Evolutionary conservation across 2,888 invertebrate species (phyloP), one percentile per base, ranked within the genome.

Genomic region (Drosophila heteroneura): DNA sequence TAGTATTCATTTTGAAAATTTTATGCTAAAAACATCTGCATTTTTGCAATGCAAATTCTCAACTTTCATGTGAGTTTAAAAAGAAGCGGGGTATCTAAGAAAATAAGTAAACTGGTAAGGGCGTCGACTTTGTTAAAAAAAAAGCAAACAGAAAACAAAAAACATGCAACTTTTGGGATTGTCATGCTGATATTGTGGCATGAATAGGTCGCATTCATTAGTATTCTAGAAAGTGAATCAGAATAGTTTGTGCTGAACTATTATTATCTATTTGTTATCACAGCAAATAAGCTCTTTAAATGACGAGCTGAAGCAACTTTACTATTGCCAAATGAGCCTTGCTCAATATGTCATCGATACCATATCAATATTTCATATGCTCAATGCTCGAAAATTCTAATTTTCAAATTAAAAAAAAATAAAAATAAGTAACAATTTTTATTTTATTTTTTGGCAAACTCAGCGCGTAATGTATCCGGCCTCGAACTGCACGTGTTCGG

Each of bases 401-500:
- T 47, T 30, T 19, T 37, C 2, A 52, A 32, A 64, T 30, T 59
- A 30, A 54, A 30, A 59, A 53, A 66, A 56, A 59, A n/a, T 2
- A n/a, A 22, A 41, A n/a, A 41, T 41, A 12, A 22, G 41, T 12
- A 41, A 22, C 10, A 41, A 4, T n/a, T 41, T n/a, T 2, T n/a
- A 12, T 19, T 26, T 35, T 10, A 35, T 4, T 41, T 56, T 64
- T 89, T 61, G 67, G 70, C 85, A 69, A 67, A 70, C 52, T 63
- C 28, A 66, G 62, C 79, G 26, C 56, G 49, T 63, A 72, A 33
- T 66, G 41, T 59, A 65, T 60, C 39, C 49, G 79, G 56, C 79
- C 79, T 79, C 74, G 68, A 47, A 58, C 52, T 68, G 73, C 88
- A 90, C 89, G 86, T 80, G 83, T 61, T 72, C 44, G 49, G 62